Conservation (phyloP, 2,888 invertebrate genomes). For the Hedya salicella region DNA sequence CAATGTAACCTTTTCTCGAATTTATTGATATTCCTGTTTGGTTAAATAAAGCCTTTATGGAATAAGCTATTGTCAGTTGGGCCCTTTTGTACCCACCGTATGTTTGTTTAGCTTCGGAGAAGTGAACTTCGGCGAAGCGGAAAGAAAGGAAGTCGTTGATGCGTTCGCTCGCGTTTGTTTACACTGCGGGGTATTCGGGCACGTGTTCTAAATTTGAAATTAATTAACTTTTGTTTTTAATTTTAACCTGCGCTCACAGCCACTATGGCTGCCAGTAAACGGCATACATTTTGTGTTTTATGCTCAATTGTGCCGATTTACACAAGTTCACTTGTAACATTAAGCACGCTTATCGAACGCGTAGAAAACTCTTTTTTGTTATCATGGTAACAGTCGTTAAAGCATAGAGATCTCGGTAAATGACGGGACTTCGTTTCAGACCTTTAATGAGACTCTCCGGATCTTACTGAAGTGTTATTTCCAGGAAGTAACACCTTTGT, state of each 20-base stretch:
- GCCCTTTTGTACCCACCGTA: slow-evolving; percentile 32
- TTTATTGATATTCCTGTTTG: too few species aligned
- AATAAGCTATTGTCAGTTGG: slow-evolving; percentile 5
- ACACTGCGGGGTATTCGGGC: slow-evolving; percentile 47
- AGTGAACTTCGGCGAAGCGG: slow-evolving; percentile 64
- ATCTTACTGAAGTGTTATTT: slow-evolving; percentile 58
- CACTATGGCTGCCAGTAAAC: neutral
- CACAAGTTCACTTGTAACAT: neutral
- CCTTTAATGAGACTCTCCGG: slow-evolving; percentile 43
- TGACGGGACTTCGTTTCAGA: neutral
- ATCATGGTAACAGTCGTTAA: neutral
- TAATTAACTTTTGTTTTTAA: slow-evolving; percentile 33
- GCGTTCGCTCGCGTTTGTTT: slow-evolving; percentile 61
- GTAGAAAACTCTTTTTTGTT: neutral
- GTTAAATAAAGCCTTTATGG: neutral
- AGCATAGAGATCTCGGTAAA: neutral
- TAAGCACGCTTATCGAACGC: neutral
- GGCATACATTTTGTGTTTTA: neutral
- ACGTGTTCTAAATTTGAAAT: slow-evolving; percentile 42
- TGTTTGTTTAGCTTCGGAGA: slow-evolving; percentile 62
- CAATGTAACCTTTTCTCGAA: too few species aligned
- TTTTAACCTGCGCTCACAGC: neutral
- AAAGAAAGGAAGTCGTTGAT: slow-evolving; percentile 67
- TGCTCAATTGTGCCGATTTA: neutral
- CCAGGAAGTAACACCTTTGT: slow-evolving; percentile 61